Evolutionary conservation across 2,888 invertebrate species (phyloP).

Genomic region (Nomada flava): DNA sequence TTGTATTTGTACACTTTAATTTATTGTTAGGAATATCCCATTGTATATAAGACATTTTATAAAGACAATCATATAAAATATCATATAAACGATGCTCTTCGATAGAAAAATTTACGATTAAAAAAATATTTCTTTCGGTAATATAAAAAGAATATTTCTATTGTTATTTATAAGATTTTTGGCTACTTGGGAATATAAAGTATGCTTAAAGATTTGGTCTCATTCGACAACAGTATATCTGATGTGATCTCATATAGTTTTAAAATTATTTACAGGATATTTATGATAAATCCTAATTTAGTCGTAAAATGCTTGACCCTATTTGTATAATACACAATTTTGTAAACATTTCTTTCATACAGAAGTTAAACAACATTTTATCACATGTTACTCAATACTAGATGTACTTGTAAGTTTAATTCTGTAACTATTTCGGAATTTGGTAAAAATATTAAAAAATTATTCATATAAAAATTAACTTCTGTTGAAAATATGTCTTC

Average conservation of each 20-base stretch:
- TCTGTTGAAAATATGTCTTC: conserved; percentile 1
- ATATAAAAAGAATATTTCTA: conserved; percentile 7
- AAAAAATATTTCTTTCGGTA: conserved; percentile 26
- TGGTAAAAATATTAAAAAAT: conserved; percentile 25
- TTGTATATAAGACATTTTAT: conserved; percentile 12
- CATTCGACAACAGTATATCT: not conserved
- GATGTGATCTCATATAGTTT: not conserved
- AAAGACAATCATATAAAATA: not conserved
- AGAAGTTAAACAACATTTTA: not conserved
- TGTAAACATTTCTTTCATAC: not conserved
- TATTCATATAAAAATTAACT: conserved; percentile 36
- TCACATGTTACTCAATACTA: conserved; percentile 1
- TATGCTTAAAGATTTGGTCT: conserved; percentile 9
- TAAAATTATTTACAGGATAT: conserved; percentile 20
- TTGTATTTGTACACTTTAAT: conserved; percentile 15
- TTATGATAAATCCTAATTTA: conserved; percentile 1
- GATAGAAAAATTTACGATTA: conserved; percentile 22
- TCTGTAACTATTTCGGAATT: not conserved
- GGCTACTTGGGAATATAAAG: conserved; percentile 11
- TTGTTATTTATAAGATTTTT: not conserved
- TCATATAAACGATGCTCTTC: conserved; percentile 12
- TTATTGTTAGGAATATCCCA: conserved; percentile 26
- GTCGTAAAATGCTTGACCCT: too few species aligned
- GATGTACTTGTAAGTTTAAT: not conserved
- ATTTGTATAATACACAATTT: not conserved